Base-by-base conservation (phyloP, 2,797 vertebrate species). In the Dryobates pubescens region DNA sequence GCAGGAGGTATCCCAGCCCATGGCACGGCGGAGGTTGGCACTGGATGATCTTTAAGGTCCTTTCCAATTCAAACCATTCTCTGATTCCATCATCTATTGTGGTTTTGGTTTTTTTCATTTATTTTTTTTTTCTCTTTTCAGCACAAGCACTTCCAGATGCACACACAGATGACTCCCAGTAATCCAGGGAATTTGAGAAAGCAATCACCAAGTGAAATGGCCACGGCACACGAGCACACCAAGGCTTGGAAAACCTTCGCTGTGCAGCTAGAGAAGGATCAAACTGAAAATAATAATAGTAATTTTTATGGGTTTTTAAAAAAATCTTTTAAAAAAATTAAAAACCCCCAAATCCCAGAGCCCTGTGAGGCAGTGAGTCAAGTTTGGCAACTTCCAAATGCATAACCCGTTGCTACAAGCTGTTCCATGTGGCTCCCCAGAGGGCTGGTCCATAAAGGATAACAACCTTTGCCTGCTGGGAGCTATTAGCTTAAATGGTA, bases 371-470 rank as follows among this genome's bases (percentile, higher is more conserved):
- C 84, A 82, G 86, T 92, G 89, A 95, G 93, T 82, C 93, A 95
- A 95, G 93, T 96, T 94, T 89, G 94, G 92, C 92, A 89, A 95
- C 79, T 96, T 95, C 69, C 84, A 82, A 87, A 95, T 62, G 72
- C 89, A 68, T 61, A 93, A 83, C 75, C 86, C 41, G 51, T 94
- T 71, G 84, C 82, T 85, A 45, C 93, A 95, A 95, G 89, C 93
- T 95, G 93, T 95, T 96, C 94, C 69, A 13, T 56, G 84, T 10
- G 36, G 89, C 84, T 94, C 95, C 94, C 94, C 72, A 80, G 94
- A 95, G 94, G 95, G 92, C 69, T 95, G 90, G 95, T 94, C 95
- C 94, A 95, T 96, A 96, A 96, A 94, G 94, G 94, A 96, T 95
- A 96, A 96, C 91, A 95, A 95, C 94, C 89, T 93, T 90, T 94